A percentile compares a stretch with the other conserved stretches of the same genome.
These are phyloP conservation scores for Drosophila melanica DNA, from an alignment of 1,140 invertebrate genomes.

Conservation along the genomic window DNA sequence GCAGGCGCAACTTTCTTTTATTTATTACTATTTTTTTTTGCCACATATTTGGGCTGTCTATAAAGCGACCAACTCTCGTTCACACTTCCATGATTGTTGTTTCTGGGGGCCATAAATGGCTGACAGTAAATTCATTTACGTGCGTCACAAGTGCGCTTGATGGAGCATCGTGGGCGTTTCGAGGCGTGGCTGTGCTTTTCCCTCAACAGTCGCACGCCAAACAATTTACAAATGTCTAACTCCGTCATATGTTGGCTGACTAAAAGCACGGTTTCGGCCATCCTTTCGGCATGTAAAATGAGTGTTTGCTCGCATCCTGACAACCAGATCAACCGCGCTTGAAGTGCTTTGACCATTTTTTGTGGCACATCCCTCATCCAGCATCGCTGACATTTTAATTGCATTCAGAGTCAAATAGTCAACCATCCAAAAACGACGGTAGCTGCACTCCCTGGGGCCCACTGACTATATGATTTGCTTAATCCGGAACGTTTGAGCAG, in stretches of 20 bases:
- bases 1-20: conserved; percentile 58
- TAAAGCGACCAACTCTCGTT: conserved; percentile 55
- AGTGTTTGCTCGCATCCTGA: conserved; percentile 48
- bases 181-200: conserved; percentile 39
- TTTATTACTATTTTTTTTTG: neutral
- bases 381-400: conserved; percentile 73
- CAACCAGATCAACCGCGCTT: neutral
- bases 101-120: conserved; percentile 60
- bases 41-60: conserved; percentile 67
- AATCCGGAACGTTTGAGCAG: conserved; percentile 53
- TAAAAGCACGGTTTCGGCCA: conserved; percentile 22
- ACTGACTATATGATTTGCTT: conserved; percentile 70
- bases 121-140: conserved; percentile 78
- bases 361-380: conserved; percentile 23
- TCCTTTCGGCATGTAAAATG: conserved; percentile 62
- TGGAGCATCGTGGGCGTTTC: conserved; percentile 39
- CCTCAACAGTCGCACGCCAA: conserved; percentile 22
- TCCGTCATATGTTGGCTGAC: conserved; percentile 33
- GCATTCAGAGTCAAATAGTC: conserved; percentile 50
- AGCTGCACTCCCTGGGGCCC: conserved; percentile 25
- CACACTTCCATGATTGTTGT: conserved; percentile 21
- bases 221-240: conserved; percentile 52
- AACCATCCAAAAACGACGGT: conserved; percentile 8
- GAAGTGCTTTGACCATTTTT: conserved; percentile 53
- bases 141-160: conserved; percentile 78